Evolutionary conservation across 2,113 vertebrate species (phyloP).

Genomic region (Cacatua alba): DNA sequence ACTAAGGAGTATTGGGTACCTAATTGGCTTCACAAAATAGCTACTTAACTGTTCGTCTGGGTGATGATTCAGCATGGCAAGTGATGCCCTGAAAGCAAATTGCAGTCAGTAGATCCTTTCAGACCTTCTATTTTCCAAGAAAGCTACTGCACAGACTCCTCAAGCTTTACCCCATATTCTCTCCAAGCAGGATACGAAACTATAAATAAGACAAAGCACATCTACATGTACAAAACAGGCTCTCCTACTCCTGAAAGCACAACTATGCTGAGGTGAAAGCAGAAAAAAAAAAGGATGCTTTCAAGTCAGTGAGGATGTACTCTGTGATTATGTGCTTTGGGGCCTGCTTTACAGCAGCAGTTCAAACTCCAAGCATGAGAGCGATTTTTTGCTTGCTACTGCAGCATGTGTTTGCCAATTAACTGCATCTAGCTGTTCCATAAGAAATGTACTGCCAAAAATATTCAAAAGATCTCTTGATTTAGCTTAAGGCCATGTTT

Average conservation of each 20-base stretch:
- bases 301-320: neutral
- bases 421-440: slow-evolving; percentile 55
- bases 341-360: neutral
- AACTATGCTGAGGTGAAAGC: neutral
- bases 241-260: slow-evolving; percentile 11
- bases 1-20: neutral
- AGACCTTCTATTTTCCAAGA: slow-evolving; percentile 6
- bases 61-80: neutral
- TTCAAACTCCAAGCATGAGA: neutral
- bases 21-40: neutral
- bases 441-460: slow-evolving; percentile 34
- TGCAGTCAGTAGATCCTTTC: neutral
- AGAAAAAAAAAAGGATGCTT: neutral
- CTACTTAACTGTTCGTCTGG: neutral
- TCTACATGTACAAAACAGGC: neutral
- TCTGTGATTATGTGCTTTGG: slow-evolving; percentile 38
- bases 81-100: neutral
- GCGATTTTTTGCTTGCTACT: slow-evolving; percentile 32
- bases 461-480: slow-evolving; percentile 58
- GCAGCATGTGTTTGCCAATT: slow-evolving; percentile 40
- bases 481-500: slow-evolving; percentile 59
- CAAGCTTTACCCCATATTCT: neutral
- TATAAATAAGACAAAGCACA: slow-evolving; percentile 34
- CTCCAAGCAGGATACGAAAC: neutral
- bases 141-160: neutral